Base-by-base conservation (phyloP, 64 coral and sea anemone species). In the Porites australiensis region DNA sequence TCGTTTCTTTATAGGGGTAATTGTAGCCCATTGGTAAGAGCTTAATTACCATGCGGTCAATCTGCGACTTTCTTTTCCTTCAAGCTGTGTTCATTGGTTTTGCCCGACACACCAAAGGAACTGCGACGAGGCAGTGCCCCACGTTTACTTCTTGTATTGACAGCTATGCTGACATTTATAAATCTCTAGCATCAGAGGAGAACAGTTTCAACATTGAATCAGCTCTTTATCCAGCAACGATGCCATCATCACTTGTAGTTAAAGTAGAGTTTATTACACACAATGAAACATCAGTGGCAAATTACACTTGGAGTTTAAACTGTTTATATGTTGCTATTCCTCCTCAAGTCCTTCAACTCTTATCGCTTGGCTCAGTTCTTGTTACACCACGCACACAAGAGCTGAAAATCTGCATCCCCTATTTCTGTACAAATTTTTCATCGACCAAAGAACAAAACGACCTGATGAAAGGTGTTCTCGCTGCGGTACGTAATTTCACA, bases 131-230 rank as follows among this genome's bases (percentile, higher is more conserved):
- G 54, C 7, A 57, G 3, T 57, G 54, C 12, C 7, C 54, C 54
- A 12, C 7, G 54, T 6, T 57, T 12, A 57, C 54, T 9, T 57
- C 50, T 2, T 79, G 76, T 21, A 79, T 79, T 2, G 6, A 21
- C 0, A 79, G 47, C 15, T 79, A 79, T 79, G 76, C 6, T n/a
- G 16, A 79, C 16, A 18, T 79, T 15, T 79, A 79, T 79, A 57
- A 79, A 8, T 8, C 16, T 0, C 3, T 79, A 23, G 6, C 76
- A 79, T 20, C 15, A n/a, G 6, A 18, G 4, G n/a, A 79, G 6
- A 79, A 79, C 76, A 79, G 76, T 12, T 79, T 79, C 50, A 79
- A 59, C 16, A 79, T 79, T 79, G 76, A 79, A 12, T 79, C 76
- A 3, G 76, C 76, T 7, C 18, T 79, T 12, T 79, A 79, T 79